Conservation (phyloP, 2,113 vertebrate species). For the Mohoua ochrocephala region DNA sequence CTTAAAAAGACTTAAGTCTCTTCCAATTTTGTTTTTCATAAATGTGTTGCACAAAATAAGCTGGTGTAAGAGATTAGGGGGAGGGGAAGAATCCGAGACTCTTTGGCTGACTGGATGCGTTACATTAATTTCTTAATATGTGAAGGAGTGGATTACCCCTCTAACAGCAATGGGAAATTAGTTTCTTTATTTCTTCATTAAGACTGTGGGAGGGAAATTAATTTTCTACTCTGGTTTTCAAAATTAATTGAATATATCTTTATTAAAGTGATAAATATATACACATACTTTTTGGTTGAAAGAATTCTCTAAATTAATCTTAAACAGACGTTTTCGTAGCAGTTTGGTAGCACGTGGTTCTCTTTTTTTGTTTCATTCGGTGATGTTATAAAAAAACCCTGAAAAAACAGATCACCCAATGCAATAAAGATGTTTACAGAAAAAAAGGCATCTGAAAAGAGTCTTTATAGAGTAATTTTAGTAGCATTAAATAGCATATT, state of each 20-base stretch:
- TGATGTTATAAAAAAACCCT: neutral
- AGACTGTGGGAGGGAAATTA: slow-evolving; percentile 77
- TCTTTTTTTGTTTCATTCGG: neutral
- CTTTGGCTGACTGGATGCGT: slow-evolving; percentile 64
- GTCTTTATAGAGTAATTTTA: neutral
- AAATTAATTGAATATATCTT: slow-evolving; percentile 79
- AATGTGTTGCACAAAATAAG: slow-evolving; percentile 18
- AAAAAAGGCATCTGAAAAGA: neutral
- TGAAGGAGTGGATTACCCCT: slow-evolving; percentile 72
- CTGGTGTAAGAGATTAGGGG: neutral
- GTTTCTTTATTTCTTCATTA: slow-evolving; percentile 79
- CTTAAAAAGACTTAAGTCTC: neutral
- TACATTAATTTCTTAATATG: slow-evolving; percentile 75
- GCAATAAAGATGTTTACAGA: neutral
- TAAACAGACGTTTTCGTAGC: neutral
- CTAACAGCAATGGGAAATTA: slow-evolving; percentile 74
- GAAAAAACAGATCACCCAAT: neutral
- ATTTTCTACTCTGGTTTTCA: slow-evolving; percentile 66
- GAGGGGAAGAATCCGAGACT: neutral
- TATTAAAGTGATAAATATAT: slow-evolving; percentile 70
- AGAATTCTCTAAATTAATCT: slow-evolving; percentile 65
- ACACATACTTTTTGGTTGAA: slow-evolving; percentile 60
- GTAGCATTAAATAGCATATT: neutral
- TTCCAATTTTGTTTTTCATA: neutral
- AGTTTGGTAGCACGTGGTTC: neutral